phyloP scores from a whole-genome alignment of 2,113 vertebrate genomes.

The Deroptyus accipitrinus region DNA sequence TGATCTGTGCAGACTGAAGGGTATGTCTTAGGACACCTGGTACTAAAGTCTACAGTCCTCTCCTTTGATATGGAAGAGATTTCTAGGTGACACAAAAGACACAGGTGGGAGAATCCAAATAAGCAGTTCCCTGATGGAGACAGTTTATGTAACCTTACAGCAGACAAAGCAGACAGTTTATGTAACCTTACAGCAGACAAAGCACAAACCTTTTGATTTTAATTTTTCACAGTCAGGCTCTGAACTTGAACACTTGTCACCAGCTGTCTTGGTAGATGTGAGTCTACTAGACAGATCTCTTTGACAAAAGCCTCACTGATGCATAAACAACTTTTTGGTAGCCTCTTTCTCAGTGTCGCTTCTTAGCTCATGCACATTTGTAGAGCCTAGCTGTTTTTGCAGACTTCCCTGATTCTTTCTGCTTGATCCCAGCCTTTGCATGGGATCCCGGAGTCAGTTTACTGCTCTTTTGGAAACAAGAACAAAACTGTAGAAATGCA shows the following conservation, averaged over 20 bases:
- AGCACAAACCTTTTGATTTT: not conserved
- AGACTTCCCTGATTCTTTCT: slow-evolving; percentile 25
- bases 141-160: not conserved
- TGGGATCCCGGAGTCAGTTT: not conserved
- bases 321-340: not conserved
- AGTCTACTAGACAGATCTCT: not conserved
- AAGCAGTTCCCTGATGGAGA: not conserved
- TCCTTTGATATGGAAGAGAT: not conserved
- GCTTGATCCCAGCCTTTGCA: not conserved
- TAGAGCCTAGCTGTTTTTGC: not conserved
- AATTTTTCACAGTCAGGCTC: not conserved
- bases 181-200: not conserved
- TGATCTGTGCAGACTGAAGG: not conserved
- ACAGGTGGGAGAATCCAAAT: not conserved
- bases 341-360: not conserved
- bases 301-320: not conserved
- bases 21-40: not conserved
- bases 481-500: not conserved
- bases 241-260: not conserved
- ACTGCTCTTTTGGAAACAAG: not conserved
- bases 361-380: not conserved
- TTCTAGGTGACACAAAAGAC: not conserved
- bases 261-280: not conserved
- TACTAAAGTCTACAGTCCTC: not conserved
- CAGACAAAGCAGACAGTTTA: not conserved